Percentiles rank a stretch among this genome's conserved stretches.
phyloP scores from a whole-genome alignment of 2,113 vertebrate species.

The Melanotaenia duboulayi region DNA sequence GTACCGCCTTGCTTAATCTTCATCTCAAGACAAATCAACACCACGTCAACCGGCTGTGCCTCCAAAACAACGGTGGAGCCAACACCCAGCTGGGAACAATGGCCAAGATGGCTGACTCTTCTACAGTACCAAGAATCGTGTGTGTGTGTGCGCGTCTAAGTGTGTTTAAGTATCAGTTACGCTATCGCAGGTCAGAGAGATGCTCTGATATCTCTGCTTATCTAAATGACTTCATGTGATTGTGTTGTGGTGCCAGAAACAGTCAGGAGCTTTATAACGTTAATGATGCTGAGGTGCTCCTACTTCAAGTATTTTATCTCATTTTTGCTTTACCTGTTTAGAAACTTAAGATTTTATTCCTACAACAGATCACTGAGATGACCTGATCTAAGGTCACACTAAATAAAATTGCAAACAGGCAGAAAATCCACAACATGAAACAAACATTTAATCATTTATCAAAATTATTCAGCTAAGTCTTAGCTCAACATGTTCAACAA shows the following conservation, averaged over 20 bases:
- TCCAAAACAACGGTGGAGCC: constrained; percentile 9
- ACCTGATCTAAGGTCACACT: no score
- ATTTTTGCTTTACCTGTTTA: no score
- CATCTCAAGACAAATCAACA: constrained; percentile 23
- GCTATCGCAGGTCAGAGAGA: background rate
- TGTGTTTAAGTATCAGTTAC: background rate
- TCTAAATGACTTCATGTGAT: background rate
- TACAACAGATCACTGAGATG: no score
- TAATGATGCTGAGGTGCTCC: background rate
- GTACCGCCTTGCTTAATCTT: constrained; percentile 10
- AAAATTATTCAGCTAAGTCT: no score
- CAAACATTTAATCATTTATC: no score
- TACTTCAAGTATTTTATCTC: no score
- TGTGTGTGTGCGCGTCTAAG: background rate
- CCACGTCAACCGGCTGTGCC: constrained; percentile 22
- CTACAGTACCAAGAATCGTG: constrained; percentile 20
- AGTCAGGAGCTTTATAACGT: background rate
- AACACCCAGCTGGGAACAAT: constrained; percentile 57
- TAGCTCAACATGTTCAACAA: no score
- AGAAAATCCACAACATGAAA: no score
- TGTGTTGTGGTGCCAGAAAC: background rate
- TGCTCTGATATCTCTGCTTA: constrained; percentile 1
- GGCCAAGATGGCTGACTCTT: constrained; percentile 18
- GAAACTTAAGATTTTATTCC: no score
- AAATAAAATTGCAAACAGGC: no score